Base-by-base conservation (phyloP, 1,140 invertebrate genomes). In the Drosophila equinoxialis region DNA sequence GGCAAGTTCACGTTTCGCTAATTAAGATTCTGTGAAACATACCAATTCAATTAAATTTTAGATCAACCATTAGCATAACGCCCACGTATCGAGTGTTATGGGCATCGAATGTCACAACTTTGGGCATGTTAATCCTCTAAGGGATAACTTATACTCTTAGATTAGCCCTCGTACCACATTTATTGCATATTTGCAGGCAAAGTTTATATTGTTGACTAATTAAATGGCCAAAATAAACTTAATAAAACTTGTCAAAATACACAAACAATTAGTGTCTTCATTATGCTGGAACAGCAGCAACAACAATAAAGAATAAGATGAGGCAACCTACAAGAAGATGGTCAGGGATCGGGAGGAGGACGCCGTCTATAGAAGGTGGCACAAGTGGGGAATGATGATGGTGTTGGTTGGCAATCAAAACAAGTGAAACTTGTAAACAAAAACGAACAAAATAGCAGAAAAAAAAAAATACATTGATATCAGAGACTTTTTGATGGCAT, bases 391-490 rank as follows among this genome's bases (percentile, higher is more conserved):
- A 42, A 35, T 23, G 60, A 30, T 26, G 23, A 23, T 26, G 35
- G 60, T 39, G 30, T 37, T 26, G 60, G 60, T 41, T 41, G 39
- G 60, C 60, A 62, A 62, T 62, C 39, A 62, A 62, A 62, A 62
- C 60, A 62, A 62, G 39, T 35, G 33, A 62, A 45, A 42, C 60
- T 41, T 62, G 60, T 62, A 62, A 62, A 62, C 60, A 62, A 62
- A 42, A 62, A 37, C 17, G 8, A 62, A 51, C 45, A 51, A 51
- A 17, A 51, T 51, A 51, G 17, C 11, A 62, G 1, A 60, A 26
- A 20, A 62, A 23, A 23, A 23, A 23, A 62, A 41, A 45, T 20
- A 60, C 60, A 62, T 42, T 45, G 41, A 62, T 42, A 62, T 45
- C 13, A 62, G 41, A 62, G 41, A 62, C 60, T 26, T 62, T 62